Conservation (phyloP, 2,888 invertebrate species). For the Amphipyra berbera region DNA sequence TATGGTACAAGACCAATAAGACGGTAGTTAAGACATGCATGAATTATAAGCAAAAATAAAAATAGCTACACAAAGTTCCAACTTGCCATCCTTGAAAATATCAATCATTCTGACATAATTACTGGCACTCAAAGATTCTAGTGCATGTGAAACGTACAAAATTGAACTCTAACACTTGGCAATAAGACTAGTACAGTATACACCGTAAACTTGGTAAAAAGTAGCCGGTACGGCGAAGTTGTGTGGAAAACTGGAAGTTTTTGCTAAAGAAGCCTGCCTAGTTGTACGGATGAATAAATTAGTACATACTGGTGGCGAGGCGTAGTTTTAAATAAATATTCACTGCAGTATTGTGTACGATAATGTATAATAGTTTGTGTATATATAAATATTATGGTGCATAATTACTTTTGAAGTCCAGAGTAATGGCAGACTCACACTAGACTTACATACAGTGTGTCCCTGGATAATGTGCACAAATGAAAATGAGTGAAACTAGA, state of each 20-base stretch:
- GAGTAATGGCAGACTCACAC: no score
- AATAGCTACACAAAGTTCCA: conserved; percentile 42
- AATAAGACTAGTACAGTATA: conserved; percentile 27
- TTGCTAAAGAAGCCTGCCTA: conserved; percentile 51
- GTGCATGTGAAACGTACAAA: conserved; percentile 24
- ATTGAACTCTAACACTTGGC: conserved; percentile 30
- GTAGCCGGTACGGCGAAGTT: conserved; percentile 49
- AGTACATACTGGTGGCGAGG: conserved; percentile 38
- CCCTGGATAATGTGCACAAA: no score
- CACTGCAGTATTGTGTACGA: conserved; percentile 34
- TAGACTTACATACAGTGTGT: no score
- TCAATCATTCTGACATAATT: conserved; percentile 55
- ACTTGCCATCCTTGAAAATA: conserved; percentile 53
- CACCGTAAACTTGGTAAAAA: conserved; percentile 31
- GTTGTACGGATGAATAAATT: conserved; percentile 58
- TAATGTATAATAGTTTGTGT: neutral
- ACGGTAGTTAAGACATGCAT: conserved; percentile 20
- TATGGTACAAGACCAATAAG: neutral
- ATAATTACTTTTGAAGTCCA: no score
- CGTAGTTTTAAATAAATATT: conserved; percentile 40
- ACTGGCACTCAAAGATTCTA: conserved; percentile 27
- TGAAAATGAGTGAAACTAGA: no score
- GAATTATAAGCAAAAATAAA: conserved; percentile 44
- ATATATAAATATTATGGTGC: neutral
- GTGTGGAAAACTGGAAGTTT: conserved; percentile 53